Base-by-base conservation (phyloP, 2,888 invertebrate genomes). In the Eupithecia abbreviata region DNA sequence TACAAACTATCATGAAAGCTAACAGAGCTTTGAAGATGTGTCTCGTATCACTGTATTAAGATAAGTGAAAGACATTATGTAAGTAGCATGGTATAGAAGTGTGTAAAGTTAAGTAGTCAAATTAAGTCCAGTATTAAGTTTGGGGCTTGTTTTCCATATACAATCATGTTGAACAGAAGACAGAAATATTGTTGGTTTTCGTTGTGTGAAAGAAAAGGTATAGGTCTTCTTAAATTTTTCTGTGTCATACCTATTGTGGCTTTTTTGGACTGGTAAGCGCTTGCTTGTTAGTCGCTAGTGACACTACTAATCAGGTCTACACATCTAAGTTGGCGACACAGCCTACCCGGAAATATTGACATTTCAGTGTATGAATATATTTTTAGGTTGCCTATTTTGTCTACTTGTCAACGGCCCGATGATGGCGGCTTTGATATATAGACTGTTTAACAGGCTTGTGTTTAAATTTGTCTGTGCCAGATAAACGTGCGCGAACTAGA, bases 81-180 rank as follows among this genome's bases (percentile, higher is more conserved):
- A 82, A 80, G 80, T 83, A 84, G 83, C 47, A 72, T 76, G 80
- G 51, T 77, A 65, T 79, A 80, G 79, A 79, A 73, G 76, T 80
- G 80, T 81, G 80, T 80, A 79, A 79, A 73, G 69, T 65, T 82
- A 80, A 78, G 77, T 82, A 81, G 79, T 43, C 77, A 74, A 78
- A 77, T 77, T 76, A 80, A 80, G 79, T 83, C 83, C 83, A 84
- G 83, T 84, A 82, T 82, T 83, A 76, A 74, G 76, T 74, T 78
- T 76, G n/a, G 55, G 66, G 58, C 65, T 65, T 18, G 58, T 76
- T 62, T 71, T 67, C 73, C n/a, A 66, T 74, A 49, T 13, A 72
- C 45, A 71, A 74, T 74, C 55, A 43, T 76, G 42, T 68, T 65
- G 73, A 30, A 30, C 30, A 30, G 30, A 30, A 30, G 30, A 67